These are phyloP conservation scores for Palythoa caribaeorum DNA, from an alignment of 92 coral and sea anemone species.

Conservation along the genomic window DNA sequence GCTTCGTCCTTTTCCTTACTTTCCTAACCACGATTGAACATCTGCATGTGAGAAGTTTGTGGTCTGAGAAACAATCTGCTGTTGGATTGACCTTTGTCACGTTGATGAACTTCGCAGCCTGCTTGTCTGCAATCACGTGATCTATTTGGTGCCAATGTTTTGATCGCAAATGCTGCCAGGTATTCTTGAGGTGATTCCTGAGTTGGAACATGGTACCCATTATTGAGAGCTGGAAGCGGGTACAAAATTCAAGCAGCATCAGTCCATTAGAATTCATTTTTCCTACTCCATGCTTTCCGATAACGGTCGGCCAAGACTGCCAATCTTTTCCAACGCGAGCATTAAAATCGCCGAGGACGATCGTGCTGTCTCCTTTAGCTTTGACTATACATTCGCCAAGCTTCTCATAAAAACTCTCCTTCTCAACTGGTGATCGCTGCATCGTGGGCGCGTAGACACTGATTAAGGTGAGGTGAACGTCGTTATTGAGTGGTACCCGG, in stretches of 20 bases:
- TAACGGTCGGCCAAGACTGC: slow-evolving; percentile 58
- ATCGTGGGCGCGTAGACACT: neutral
- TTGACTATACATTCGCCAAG: slow-evolving; percentile 41
- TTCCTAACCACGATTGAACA: too few species aligned
- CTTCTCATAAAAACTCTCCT: slow-evolving; percentile 41
- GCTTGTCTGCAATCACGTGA: slow-evolving; percentile 54
- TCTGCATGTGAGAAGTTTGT: too few species aligned
- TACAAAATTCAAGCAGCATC: slow-evolving; percentile 64
- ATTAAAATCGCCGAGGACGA: slow-evolving; percentile 33
- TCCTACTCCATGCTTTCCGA: slow-evolving; percentile 58
- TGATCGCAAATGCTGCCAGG: slow-evolving; percentile 54
- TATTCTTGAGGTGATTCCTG: slow-evolving; percentile 55
- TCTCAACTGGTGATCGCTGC: too few species aligned
- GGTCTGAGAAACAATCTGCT: too few species aligned
- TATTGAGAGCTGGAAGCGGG: slow-evolving; percentile 43
- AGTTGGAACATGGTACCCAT: slow-evolving; percentile 71
- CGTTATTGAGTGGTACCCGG: slow-evolving; percentile 33
- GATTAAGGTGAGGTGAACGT: slow-evolving; percentile 9
- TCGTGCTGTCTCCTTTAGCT: slow-evolving; percentile 25
- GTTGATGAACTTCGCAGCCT: slow-evolving; percentile 40
- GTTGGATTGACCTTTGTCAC: too few species aligned
- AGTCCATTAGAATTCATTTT: slow-evolving; percentile 62
- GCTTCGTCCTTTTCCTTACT: too few species aligned
- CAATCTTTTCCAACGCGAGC: slow-evolving; percentile 51
- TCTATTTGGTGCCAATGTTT: slow-evolving; percentile 1